These are phyloP conservation scores for Limanda limanda DNA, from an alignment of 2,113 vertebrate genomes.

Conservation along the genomic window DNA sequence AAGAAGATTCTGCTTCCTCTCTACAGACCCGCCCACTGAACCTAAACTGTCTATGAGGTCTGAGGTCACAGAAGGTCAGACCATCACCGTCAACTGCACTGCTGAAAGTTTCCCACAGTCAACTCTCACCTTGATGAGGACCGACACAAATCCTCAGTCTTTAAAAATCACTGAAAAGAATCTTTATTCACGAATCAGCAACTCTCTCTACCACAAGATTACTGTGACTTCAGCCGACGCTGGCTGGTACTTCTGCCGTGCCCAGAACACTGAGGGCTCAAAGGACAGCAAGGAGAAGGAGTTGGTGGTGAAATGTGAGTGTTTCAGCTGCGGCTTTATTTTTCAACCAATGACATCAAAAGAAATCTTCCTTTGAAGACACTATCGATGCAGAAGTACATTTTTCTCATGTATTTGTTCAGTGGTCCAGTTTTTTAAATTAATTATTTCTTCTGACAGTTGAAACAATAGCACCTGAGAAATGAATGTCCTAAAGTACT, in stretches of 20 bases:
- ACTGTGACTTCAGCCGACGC: neutral
- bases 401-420: too few relatives aligned
- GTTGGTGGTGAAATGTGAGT: slow-evolving; percentile 71
- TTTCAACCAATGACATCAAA: too few relatives aligned
- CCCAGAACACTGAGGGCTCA: slow-evolving; percentile 46
- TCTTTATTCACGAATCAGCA: fast-evolving
- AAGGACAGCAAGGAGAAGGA: fast-evolving
- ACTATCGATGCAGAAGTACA: neutral
- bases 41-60: slow-evolving; percentile 27
- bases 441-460: too few relatives aligned
- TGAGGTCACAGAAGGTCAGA: slow-evolving; percentile 37
- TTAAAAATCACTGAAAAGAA: fast-evolving
- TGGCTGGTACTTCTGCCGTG: slow-evolving; percentile 62
- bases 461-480: too few relatives aligned
- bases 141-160: neutral
- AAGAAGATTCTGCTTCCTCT: slow-evolving; percentile 2
- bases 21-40: slow-evolving; percentile 67
- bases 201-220: neutral
- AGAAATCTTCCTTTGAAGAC: too few relatives aligned
- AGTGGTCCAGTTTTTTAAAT: too few relatives aligned
- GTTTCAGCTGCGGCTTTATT: neutral
- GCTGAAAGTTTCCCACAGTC: slow-evolving; percentile 63
- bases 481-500: too few relatives aligned
- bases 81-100: slow-evolving; percentile 42
- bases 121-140: neutral